These are phyloP conservation scores for Mythimna ferrago DNA, from an alignment of 2,888 invertebrate genomes.

Conservation along the genomic window DNA sequence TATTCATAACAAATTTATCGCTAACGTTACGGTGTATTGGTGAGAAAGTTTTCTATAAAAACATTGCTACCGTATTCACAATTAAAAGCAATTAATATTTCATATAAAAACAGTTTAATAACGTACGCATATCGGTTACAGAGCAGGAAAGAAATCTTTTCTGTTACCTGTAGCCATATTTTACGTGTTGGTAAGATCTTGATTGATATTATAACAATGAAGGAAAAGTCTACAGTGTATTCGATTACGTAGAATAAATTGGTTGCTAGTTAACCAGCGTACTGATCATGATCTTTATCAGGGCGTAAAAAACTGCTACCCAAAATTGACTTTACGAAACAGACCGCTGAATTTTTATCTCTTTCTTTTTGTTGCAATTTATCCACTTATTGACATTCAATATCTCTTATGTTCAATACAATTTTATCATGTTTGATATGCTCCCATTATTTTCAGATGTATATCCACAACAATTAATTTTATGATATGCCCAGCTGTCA, in stretches of 20 bases:
- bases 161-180: conserved; percentile 2
- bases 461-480: too few relatives aligned
- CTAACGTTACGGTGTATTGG: neutral
- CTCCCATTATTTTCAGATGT: too few relatives aligned
- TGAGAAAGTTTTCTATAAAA: conserved; percentile 31
- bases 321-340: conserved; percentile 16
- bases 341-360: conserved; percentile 2
- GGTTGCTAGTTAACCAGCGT: neutral
- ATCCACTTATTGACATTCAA: too few relatives aligned
- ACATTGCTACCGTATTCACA: conserved; percentile 27
- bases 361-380: too few relatives aligned
- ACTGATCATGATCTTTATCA: conserved; percentile 23
- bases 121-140: conserved; percentile 35
- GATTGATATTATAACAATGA: conserved; percentile 18
- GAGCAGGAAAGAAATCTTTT: conserved; percentile 15
- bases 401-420: too few relatives aligned
- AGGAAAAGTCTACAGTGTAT: neutral
- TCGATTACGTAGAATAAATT: conserved; percentile 16
- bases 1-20: conserved; percentile 10
- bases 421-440: too few relatives aligned
- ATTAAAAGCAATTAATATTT: conserved; percentile 28
- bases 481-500: too few relatives aligned
- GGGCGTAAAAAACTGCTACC: conserved; percentile 22
- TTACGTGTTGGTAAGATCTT: conserved; percentile 25
- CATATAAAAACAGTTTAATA: conserved; percentile 25